phyloP scores from a whole-genome alignment of 2,797 vertebrate genomes.

The Anguilla megastoma region DNA sequence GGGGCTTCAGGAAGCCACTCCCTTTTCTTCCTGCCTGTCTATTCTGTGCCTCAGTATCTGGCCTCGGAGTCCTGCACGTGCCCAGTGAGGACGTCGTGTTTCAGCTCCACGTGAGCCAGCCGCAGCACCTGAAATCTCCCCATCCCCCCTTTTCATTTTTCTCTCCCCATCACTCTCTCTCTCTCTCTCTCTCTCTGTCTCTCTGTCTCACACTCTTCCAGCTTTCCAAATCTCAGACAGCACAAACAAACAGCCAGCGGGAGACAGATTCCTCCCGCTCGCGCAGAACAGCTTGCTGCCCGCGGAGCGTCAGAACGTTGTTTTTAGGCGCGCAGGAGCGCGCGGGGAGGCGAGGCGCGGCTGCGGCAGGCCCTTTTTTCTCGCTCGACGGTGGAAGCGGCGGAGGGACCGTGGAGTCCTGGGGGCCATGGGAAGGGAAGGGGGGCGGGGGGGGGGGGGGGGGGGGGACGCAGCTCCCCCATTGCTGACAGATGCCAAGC shows the following conservation, averaged over 20 bases:
- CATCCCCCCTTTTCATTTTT: neutral
- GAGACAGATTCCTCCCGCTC: slow-evolving; percentile 12
- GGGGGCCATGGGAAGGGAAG: neutral
- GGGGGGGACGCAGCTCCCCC: neutral
- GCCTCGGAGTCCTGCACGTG: neutral
- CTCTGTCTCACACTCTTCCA: neutral
- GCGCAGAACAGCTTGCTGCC: slow-evolving; percentile 16
- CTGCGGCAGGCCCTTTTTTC: slow-evolving; percentile 8
- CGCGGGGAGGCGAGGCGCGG: neutral
- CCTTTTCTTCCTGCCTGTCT: neutral
- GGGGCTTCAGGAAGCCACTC: neutral
- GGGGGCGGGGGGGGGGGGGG: neutral
- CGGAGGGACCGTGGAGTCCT: slow-evolving; percentile 1
- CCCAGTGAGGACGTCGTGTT: neutral
- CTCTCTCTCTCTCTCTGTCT: neutral
- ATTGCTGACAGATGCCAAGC: slow-evolving; percentile 35
- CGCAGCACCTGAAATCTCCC: neutral
- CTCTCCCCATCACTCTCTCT: neutral
- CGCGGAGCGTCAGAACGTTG: neutral
- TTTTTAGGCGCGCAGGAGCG: neutral
- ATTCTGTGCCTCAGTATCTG: neutral
- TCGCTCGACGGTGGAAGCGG: neutral
- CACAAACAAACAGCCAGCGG: slow-evolving; percentile 30
- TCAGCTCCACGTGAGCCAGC: neutral
- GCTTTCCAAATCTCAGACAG: slow-evolving; percentile 11